Evolutionary conservation across 64 coral and sea anemone genomes (phyloP).

Genomic region (Actinia tenebrosa): DNA sequence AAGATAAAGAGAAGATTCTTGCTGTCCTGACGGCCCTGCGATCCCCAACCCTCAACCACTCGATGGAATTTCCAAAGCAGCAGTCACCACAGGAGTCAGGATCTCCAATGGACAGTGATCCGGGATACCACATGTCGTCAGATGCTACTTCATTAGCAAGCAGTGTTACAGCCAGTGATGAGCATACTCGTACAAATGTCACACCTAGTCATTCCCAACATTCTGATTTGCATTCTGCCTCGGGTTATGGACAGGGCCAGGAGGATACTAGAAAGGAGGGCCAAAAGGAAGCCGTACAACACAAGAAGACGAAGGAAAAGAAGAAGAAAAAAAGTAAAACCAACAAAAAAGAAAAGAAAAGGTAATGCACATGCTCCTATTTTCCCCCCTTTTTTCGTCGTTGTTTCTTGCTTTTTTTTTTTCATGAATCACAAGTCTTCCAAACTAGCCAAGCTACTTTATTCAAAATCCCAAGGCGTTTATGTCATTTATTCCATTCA

Average conservation of each 20-base stretch:
- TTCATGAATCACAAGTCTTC: no score
- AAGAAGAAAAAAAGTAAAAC: conserved; percentile 2
- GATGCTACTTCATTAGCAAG: conserved; percentile 64
- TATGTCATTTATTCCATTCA: no score
- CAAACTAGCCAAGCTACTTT: no score
- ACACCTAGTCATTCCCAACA: background rate
- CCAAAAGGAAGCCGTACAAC: background rate
- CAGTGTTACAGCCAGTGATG: conserved; percentile 67
- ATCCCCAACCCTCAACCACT: conserved; percentile 62
- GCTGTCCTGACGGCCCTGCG: conserved; percentile 70
- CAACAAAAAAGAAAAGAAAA: conserved; percentile 14
- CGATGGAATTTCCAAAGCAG: conserved; percentile 42
- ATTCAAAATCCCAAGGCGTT: no score
- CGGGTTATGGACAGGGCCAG: background rate
- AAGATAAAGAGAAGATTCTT: conserved; percentile 86
- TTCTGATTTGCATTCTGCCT: background rate
- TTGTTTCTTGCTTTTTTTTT: no score
- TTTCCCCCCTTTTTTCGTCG: background rate
- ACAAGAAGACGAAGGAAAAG: conserved; percentile 5
- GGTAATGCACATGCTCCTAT: background rate
- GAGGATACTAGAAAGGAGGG: background rate
- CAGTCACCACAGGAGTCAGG: conserved; percentile 45
- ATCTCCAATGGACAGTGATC: conserved; percentile 74
- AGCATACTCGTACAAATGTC: conserved; percentile 24
- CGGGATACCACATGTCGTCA: conserved; percentile 63